Percentiles rank a stretch among this genome's conserved stretches.
Conservation (phyloP, 2,888 invertebrate genomes). For the Ametastegia equiseti region DNA sequence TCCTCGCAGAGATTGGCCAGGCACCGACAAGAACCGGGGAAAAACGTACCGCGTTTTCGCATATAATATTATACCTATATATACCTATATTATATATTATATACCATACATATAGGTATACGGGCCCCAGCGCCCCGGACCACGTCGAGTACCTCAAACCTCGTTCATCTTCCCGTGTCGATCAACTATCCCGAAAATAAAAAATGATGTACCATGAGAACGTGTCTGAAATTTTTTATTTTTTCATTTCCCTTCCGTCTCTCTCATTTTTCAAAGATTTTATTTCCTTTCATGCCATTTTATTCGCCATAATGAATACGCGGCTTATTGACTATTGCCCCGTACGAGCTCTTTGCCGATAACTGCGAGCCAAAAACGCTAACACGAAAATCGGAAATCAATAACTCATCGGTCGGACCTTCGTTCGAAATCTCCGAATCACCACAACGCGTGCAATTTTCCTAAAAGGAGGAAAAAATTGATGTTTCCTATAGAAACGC, state of each 20-base stretch:
- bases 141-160: constrained; percentile 4
- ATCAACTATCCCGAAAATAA: background rate
- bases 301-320: background rate
- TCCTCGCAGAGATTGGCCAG: constrained; percentile 56
- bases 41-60: background rate
- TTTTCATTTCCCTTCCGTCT: background rate
- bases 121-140: background rate
- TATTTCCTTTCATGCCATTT: background rate
- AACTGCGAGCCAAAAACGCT: background rate
- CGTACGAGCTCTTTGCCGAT: constrained; percentile 14
- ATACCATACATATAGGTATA: background rate
- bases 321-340: constrained; percentile 3
- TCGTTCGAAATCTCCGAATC: constrained; percentile 26
- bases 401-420: constrained; percentile 25
- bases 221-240: background rate
- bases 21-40: constrained; percentile 13
- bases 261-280: background rate
- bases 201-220: background rate
- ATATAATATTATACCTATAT: background rate
- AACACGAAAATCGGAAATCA: constrained; percentile 42
- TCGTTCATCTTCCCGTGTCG: constrained; percentile 8
- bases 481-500: background rate
- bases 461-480: background rate
- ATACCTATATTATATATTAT: background rate
- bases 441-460: constrained; percentile 25